Evolutionary conservation across 2,888 invertebrate species (phyloP).

Genomic region (Ormyrus nitidulus): DNA sequence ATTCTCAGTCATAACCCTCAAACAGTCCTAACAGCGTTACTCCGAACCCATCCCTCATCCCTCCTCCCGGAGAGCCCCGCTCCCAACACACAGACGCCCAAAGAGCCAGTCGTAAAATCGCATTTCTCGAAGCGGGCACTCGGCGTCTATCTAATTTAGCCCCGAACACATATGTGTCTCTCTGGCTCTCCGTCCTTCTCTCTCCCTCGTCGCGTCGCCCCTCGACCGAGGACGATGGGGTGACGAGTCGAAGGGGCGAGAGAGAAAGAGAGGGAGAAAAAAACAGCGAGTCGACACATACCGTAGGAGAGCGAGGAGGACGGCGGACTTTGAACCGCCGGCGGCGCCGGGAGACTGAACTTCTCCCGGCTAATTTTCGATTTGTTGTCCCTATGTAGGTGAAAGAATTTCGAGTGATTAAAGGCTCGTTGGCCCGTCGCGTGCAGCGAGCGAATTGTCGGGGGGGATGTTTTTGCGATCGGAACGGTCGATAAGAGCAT

Average conservation of each 20-base stretch:
- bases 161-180: not conserved
- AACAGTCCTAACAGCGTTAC: conserved; percentile 5
- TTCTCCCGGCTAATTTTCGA: not conserved
- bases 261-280: not conserved
- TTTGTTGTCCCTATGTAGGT: not conserved
- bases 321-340: not conserved
- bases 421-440: not conserved
- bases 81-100: no score
- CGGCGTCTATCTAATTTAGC: not conserved
- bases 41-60: not conserved
- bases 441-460: no score
- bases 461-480: no score
- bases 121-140: not conserved
- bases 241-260: not conserved
- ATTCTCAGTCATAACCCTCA: not conserved
- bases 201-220: conserved; percentile 1
- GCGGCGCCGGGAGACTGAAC: not conserved
- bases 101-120: conserved; percentile 10
- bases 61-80: no score
- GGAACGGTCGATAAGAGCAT: no score
- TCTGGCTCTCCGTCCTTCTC: not conserved
- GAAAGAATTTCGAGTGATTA: not conserved
- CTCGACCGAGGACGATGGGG: conserved; percentile 4
- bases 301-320: conserved; percentile 5
- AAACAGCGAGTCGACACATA: not conserved